Base-by-base conservation (phyloP, 2,797 vertebrate genomes). In the Mus spretus region DNA sequence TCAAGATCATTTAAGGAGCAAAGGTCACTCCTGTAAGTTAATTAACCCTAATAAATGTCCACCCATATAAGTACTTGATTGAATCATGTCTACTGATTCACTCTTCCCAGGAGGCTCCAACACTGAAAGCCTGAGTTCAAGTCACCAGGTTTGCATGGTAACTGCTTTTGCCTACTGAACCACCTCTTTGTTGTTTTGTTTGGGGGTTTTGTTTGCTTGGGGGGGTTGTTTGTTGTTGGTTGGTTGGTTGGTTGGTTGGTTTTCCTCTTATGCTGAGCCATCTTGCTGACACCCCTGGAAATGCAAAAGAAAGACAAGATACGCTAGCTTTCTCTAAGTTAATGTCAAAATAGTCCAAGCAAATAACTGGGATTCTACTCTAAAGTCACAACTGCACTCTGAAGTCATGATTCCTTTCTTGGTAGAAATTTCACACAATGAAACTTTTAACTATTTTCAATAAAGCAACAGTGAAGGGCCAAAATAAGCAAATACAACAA, bases 261-360 rank as follows among this genome's bases (percentile, higher is more conserved):
- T 79, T 79, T 79, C 47, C 77, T 34, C 47, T 79, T 53, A 7
- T 34, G 28, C 44, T 34, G 47, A 53, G 31, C 15, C 47, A 53
- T 79, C 47, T 53, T 79, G 28, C 77, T 79, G 47, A 79, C 3
- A 1, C 17, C 24, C 47, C 47, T 53, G 31, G 15, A 79, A 34
- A 34, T 34, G 3, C 28, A 20, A 53, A 53, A 20, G 47, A 53
- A 79, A 79, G 53, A 31, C 47, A 34, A 79, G 34, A 34, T 53
- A 79, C 31, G 63, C 91, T 24, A 75, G 44, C 83, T 96, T 98
- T 98, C 97, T 97, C 96, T 97, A 97, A 53, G 79, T 90, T 90
- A 95, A 94, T 53, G 26, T 89, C 90, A 85, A 6, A 87, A 89
- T 55, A 97, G 75, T 55, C 84, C 89, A 67, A 17, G 63, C 70